phyloP scores from a whole-genome alignment of 2,797 vertebrate genomes.

The Lophotriccus pileatus region DNA sequence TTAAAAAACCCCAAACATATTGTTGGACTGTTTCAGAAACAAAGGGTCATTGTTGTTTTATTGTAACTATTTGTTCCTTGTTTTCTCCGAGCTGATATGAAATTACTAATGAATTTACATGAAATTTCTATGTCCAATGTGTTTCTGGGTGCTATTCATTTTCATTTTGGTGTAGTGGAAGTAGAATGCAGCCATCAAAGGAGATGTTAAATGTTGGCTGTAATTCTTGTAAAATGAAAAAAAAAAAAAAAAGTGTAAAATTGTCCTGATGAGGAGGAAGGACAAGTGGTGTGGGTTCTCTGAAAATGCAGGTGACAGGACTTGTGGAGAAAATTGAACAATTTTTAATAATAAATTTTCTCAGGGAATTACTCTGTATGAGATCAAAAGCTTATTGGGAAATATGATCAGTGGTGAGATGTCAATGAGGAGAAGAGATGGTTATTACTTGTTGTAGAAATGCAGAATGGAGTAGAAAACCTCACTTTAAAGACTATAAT shows the following conservation, averaged over 20 bases:
- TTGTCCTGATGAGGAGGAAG: neutral
- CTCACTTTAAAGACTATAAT: neutral
- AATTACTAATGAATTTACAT: neutral
- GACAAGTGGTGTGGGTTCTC: neutral
- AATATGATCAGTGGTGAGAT: neutral
- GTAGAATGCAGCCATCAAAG: neutral
- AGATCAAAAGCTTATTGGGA: neutral
- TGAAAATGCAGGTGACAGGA: neutral
- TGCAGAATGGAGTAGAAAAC: neutral
- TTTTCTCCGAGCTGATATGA: neutral
- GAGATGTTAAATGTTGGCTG: neutral
- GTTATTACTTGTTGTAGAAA: neutral
- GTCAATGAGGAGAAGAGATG: neutral
- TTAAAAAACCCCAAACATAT: neutral
- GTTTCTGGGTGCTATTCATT: neutral
- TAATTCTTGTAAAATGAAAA: neutral
- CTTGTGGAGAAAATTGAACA: neutral
- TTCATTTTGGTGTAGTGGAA: neutral
- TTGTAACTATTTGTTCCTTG: neutral
- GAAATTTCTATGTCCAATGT: neutral
- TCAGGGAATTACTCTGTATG: neutral
- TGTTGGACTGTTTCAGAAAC: neutral
- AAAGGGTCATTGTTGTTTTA: neutral
- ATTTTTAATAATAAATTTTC: neutral
- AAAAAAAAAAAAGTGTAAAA: neutral